Base-by-base conservation (phyloP, 2,113 vertebrate species). In the Damaliscus lunatus region DNA sequence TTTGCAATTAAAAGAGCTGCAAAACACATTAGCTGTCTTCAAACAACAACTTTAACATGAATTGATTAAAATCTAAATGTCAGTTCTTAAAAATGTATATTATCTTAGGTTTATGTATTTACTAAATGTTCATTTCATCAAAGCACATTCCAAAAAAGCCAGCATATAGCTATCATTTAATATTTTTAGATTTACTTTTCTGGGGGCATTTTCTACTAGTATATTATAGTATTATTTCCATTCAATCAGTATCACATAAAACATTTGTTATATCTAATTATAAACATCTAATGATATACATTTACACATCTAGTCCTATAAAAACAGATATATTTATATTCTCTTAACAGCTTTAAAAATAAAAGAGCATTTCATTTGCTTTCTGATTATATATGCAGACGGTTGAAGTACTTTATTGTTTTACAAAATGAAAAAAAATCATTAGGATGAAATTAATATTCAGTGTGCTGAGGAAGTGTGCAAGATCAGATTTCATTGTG, bases 371-470 rank as follows among this genome's bases (percentile, higher is more conserved):
- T 97, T 60, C 91, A 89, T 92, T 96, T 96, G 21, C 36, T 93
- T 48, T 71, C 59, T 90, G 78, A 31, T 50, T 95, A 1, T 81
- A 46, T 77, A 33, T 96, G 60, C 40, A 97, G 12, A 60, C 3
- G 8, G 21, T 83, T 95, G 40, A 92, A 78, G 57, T 90, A 89
- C 13, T 90, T 93, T 89, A 80, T 97, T 93, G 43, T 90, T 94
- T 96, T 92, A 94, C 10, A 90, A 50, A 93, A 67, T 92, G 53
- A 96, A 96, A 96, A 90, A 96, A 96, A 96, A 85, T 94, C n/a
- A 83, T 94, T 93, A 81, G 36, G 80, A 4, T 90, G 57, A 95
- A 97, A 94, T 97, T 92, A 95, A 83, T 94, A 78, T 88, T 97
- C 48, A 96, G 8, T 60, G 62, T 92, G 25, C 90, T 57, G 4